phyloP scores from a whole-genome alignment of 53 echinoderm and acorn worm species.

The Holothuria leucospilota region DNA sequence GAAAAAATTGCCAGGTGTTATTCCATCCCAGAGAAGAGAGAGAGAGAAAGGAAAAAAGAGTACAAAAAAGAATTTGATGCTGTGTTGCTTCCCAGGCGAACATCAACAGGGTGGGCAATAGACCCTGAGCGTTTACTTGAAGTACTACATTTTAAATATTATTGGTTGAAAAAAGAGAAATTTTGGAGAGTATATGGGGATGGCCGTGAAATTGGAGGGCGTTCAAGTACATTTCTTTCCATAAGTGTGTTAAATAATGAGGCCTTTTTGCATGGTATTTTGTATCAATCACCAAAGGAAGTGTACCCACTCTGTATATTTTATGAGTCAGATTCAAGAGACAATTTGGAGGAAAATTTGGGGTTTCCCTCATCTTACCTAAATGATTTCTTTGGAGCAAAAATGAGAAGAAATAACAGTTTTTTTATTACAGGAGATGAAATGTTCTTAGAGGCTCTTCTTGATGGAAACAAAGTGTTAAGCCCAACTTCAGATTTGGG shows the following conservation, averaged over 20 bases:
- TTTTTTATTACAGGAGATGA: conserved; percentile 67
- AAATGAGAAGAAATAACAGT: not conserved
- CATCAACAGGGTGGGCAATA: conserved; percentile 63
- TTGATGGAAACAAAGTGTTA: conserved; percentile 62
- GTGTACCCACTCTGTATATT: conserved; percentile 65
- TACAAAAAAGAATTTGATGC: conserved; percentile 51
- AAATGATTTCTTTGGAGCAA: not conserved
- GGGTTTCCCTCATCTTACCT: not conserved
- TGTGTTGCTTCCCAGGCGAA: conserved; percentile 54
- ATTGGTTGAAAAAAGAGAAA: conserved; percentile 17
- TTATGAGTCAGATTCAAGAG: conserved; percentile 72
- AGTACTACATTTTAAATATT: conserved; percentile 57
- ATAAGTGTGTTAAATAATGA: conserved; percentile 50
- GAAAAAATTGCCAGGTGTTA: conserved; percentile 52
- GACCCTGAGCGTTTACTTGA: conserved; percentile 54
- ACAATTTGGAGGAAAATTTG: conserved; percentile 71
- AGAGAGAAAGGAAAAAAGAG: conserved; percentile 7
- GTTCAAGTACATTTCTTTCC: conserved; percentile 52
- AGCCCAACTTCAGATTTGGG: conserved; percentile 48
- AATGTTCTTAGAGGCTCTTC: conserved; percentile 62
- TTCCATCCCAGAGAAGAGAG: conserved; percentile 32
- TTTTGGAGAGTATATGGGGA: conserved; percentile 45
- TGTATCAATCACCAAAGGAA: conserved; percentile 11
- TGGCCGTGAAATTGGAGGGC: conserved; percentile 64
- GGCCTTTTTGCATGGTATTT: not conserved